A percentile compares a stretch with the other conserved stretches of the same genome.
phyloP scores from a whole-genome alignment of 2,888 invertebrate genomes.

The Rhopalosiphum nymphaeae region DNA sequence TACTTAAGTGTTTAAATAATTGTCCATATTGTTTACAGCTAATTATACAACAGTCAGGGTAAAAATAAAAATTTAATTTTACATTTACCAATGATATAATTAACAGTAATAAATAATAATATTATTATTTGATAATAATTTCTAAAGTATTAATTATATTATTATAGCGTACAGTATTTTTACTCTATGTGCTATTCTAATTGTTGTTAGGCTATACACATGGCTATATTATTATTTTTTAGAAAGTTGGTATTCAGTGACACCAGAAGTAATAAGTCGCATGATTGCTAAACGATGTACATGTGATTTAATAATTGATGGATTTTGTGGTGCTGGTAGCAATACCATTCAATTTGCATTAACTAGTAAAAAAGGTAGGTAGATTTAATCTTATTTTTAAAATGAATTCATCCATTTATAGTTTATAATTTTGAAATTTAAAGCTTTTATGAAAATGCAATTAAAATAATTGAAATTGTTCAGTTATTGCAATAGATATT shows the following conservation, averaged over 20 bases:
- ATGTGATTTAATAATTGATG: slow-evolving; percentile 89
- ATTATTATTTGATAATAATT: no score
- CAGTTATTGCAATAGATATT: slow-evolving; percentile 95
- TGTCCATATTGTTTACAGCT: background rate
- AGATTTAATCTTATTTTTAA: slow-evolving; percentile 64
- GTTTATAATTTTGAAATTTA: background rate
- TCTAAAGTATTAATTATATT: no score
- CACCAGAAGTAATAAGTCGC: slow-evolving; percentile 92
- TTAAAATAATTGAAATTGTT: slow-evolving; percentile 67
- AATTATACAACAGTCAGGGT: background rate
- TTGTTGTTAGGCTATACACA: background rate
- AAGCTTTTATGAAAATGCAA: background rate
- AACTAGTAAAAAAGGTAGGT: slow-evolving; percentile 88
- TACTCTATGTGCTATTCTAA: background rate
- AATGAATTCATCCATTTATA: background rate
- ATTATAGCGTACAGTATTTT: no score
- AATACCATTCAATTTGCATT: slow-evolving; percentile 97
- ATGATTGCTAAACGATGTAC: slow-evolving; percentile 89
- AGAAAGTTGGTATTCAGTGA: slow-evolving; percentile 99
- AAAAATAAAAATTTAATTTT: background rate
- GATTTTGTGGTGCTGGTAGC: slow-evolving; percentile 98
- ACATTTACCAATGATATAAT: background rate
- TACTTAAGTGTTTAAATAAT: background rate
- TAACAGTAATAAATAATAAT: no score
- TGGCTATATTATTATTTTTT: slow-evolving; percentile 66